A percentile compares a stretch with the other conserved stretches of the same genome.
These are phyloP conservation scores for Drosophila asahinai DNA, from an alignment of 1,140 invertebrate genomes.

Conservation along the genomic window DNA sequence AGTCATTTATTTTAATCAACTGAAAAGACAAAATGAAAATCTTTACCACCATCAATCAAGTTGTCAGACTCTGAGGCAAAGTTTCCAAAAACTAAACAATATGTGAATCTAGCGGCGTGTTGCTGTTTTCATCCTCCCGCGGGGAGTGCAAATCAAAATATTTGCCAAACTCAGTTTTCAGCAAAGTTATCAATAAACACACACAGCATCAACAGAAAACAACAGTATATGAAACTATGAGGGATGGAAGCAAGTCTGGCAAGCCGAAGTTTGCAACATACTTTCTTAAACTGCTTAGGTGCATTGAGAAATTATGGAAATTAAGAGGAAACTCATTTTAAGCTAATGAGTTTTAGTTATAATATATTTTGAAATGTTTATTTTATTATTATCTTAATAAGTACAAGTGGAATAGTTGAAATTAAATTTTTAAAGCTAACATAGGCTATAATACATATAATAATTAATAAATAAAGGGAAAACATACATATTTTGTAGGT, in stretches of 20 bases:
- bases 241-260: not conserved
- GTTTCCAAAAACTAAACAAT: constrained; percentile 47
- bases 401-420: no score
- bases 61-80: constrained; percentile 30
- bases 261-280: constrained; percentile 12
- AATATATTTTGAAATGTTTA: no score
- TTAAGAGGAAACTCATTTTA: not conserved
- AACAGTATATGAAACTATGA: constrained; percentile 7
- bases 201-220: constrained; percentile 15
- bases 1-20: constrained; percentile 62
- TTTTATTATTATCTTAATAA: no score
- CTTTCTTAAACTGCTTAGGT: not conserved
- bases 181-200: constrained; percentile 48
- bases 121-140: constrained; percentile 2
- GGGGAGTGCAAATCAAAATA: constrained; percentile 38
- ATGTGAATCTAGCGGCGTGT: constrained; percentile 7
- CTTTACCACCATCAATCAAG: constrained; percentile 51
- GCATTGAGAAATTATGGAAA: not conserved
- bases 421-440: no score
- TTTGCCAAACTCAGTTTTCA: constrained; percentile 45
- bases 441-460: no score
- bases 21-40: constrained; percentile 32
- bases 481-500: no score
- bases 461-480: no score
- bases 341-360: not conserved